Conservation (phyloP, 1,140 invertebrate genomes). For the Saccostrea cuccullata region DNA sequence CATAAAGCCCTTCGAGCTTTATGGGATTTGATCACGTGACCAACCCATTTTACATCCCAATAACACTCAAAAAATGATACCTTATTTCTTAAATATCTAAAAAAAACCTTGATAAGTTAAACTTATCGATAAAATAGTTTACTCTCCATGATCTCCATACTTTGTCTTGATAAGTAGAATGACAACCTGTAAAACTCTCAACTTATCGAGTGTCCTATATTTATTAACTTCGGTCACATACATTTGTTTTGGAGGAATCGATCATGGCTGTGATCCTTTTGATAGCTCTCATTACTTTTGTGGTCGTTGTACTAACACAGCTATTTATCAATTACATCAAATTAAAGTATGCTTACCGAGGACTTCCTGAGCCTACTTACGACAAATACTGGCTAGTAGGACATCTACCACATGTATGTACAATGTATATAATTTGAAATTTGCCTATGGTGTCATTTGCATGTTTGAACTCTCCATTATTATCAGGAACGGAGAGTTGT, state of each 20-base stretch:
- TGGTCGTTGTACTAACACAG: background rate
- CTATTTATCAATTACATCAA: background rate
- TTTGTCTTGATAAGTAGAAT: no score
- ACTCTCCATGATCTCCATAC: no score
- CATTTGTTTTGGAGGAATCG: background rate
- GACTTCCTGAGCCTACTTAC: background rate
- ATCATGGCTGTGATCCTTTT: background rate
- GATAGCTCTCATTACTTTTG: background rate
- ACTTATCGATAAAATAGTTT: no score
- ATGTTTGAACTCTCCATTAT: background rate
- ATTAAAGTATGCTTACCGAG: background rate
- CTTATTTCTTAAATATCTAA: no score
- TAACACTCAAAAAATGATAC: no score
- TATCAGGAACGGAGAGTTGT: background rate
- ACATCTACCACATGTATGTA: conserved; percentile 4
- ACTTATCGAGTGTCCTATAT: no score
- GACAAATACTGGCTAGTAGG: background rate
- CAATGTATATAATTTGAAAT: background rate
- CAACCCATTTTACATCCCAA: no score
- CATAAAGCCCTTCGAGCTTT: no score
- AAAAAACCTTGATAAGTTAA: no score
- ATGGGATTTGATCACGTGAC: no score
- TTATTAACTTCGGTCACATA: no score
- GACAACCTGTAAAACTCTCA: no score
- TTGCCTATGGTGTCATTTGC: background rate